Percentiles rank a stretch among this genome's conserved stretches.
These are phyloP conservation scores for Seira ritae DNA, from an alignment of 2,888 invertebrate genomes.

Conservation along the genomic window DNA sequence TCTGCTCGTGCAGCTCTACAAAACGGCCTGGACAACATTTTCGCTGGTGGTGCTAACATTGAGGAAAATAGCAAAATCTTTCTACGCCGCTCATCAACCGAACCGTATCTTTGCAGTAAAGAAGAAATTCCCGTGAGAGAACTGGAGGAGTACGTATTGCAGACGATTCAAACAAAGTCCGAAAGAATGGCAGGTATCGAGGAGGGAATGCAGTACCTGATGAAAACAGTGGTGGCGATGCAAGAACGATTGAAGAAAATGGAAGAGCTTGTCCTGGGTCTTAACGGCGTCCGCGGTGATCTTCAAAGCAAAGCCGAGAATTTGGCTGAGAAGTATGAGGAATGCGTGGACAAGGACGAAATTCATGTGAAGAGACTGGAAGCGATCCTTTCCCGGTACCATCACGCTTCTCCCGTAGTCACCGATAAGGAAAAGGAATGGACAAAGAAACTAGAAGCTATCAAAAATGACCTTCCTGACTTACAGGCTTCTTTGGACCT, in stretches of 20 bases:
- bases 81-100: slow-evolving; percentile 41
- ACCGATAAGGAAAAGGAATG: slow-evolving; percentile 68
- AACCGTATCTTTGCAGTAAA: slow-evolving; percentile 65
- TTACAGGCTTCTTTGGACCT: slow-evolving; percentile 29
- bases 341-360: slow-evolving; percentile 61
- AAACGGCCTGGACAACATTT: neutral
- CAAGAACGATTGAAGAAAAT: slow-evolving; percentile 59
- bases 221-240: slow-evolving; percentile 51
- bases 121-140: slow-evolving; percentile 60
- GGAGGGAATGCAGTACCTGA: slow-evolving; percentile 59
- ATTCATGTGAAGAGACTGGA: slow-evolving; percentile 63
- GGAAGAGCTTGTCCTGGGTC: slow-evolving; percentile 52
- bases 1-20: neutral
- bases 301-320: slow-evolving; percentile 58
- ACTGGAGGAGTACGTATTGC: slow-evolving; percentile 56
- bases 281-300: slow-evolving; percentile 43
- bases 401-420: slow-evolving; percentile 61
- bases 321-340: slow-evolving; percentile 66
- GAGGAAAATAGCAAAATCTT: slow-evolving; percentile 48
- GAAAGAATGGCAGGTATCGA: slow-evolving; percentile 51
- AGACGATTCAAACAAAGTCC: slow-evolving; percentile 43
- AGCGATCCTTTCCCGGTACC: slow-evolving; percentile 56
- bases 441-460: slow-evolving; percentile 52
- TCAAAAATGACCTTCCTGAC: slow-evolving; percentile 55
- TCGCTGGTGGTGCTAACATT: slow-evolving; percentile 29